Base-by-base conservation (phyloP, 2,888 invertebrate genomes). In the Tineola bisselliella region DNA sequence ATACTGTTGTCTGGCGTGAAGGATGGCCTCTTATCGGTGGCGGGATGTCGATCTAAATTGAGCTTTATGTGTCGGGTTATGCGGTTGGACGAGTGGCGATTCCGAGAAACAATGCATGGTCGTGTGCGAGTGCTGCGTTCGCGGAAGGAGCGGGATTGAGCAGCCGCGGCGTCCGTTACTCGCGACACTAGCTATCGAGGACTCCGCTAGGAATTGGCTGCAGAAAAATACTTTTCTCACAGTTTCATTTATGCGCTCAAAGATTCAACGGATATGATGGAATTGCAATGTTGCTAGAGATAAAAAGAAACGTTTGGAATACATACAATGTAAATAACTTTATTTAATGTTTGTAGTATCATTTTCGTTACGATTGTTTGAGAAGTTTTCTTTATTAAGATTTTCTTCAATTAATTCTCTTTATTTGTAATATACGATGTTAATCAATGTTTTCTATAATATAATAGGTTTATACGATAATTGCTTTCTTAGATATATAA, bases 41-140 rank as follows among this genome's bases (percentile, higher is more conserved):
- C 18, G 25, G 25, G 54, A 25, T 44, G 59, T 44, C 59, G 44
- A 59, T 59, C 59, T 59, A 80, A 76, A 75, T 72, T 79, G 71
- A 63, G 65, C 77, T 72, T 75, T 82, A 69, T 66, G 69, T 61
- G 70, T 69, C 63, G 65, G 68, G 79, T 73, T 76, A 82, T 84
- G 84, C 70, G 70, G 81, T 77, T 73, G 67, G 73, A 72, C 75
- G 70, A 71, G 79, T 76, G 70, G 74, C 71, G 72, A 69, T 86
- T 87, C 86, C 69, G 44, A 84, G 84, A 87, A 86, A 84, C 84
- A 86, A 87, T 82, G 75, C 73, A 72, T 71, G 71, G 68, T 18
- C 38, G 59, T 43, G 59, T 62, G 25, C 30, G 59, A 52, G 18
- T n/a, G 30, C n/a, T 25, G 58, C 13, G 70, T 84, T 84, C 84